These are phyloP conservation scores for Leistus spinibarbis DNA, from an alignment of 2,888 invertebrate species.

Conservation along the genomic window DNA sequence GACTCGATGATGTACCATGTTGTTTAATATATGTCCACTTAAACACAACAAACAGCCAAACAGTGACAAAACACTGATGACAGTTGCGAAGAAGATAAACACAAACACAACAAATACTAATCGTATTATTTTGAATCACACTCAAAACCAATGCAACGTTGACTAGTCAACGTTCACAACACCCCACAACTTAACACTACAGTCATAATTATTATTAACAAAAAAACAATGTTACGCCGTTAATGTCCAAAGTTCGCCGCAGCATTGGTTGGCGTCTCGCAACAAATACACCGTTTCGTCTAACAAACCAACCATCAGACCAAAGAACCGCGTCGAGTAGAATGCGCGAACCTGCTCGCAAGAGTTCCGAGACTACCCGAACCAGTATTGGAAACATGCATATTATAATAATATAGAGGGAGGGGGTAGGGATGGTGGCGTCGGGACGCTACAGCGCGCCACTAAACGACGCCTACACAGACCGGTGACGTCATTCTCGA, in stretches of 20 bases:
- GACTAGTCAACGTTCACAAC: not conserved
- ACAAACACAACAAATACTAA: slow-evolving; percentile 7
- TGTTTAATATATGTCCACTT: slow-evolving; percentile 21
- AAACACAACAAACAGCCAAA: slow-evolving; percentile 21
- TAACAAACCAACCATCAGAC: not conserved
- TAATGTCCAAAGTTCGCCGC: not conserved
- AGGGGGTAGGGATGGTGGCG: not conserved
- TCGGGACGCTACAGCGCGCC: not conserved
- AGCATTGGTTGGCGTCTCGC: not conserved
- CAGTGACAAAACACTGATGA: slow-evolving; percentile 4
- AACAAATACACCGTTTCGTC: not conserved
- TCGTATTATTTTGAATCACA: not conserved
- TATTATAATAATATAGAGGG: not conserved
- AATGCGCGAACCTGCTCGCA: not conserved
- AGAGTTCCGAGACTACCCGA: not conserved
- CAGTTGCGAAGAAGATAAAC: slow-evolving; percentile 3
- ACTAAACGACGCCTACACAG: not conserved
- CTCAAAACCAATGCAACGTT: not conserved
- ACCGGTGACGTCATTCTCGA: not conserved
- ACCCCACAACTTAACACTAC: not conserved
- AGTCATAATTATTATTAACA: not conserved
- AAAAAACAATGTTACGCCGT: not conserved
- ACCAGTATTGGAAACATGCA: not conserved
- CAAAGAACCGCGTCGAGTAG: not conserved
- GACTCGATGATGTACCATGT: slow-evolving; percentile 45